Conservation (phyloP, 2,113 vertebrate species). For the Melanerpes formicivorus region DNA sequence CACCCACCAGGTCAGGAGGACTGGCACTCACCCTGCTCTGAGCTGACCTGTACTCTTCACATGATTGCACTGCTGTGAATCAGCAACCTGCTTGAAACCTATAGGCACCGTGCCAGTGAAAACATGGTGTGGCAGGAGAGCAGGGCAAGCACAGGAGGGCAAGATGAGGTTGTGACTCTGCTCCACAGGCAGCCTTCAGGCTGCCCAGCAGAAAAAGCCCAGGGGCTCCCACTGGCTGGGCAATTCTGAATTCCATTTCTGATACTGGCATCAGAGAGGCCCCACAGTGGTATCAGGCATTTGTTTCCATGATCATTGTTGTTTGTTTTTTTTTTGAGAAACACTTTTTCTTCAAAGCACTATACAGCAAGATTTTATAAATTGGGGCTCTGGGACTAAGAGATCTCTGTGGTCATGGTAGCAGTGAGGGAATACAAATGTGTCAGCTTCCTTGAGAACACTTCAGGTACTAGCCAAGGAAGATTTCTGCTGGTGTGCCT, state of each 20-base stretch:
- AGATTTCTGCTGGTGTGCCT: neutral
- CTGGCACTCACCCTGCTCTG: neutral
- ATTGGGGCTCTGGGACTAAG: conserved; percentile 10
- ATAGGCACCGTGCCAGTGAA: neutral
- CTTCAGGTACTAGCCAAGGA: neutral
- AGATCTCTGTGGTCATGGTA: conserved; percentile 3
- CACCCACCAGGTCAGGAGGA: fast-evolving
- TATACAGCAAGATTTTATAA: conserved; percentile 1
- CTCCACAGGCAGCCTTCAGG: neutral
- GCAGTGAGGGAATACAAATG: conserved; percentile 45
- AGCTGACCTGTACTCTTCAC: neutral
- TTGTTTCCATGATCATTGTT: neutral
- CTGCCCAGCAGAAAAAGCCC: neutral
- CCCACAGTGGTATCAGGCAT: neutral
- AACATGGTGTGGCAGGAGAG: neutral
- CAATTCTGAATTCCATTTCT: neutral
- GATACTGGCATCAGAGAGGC: neutral
- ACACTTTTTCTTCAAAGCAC: neutral
- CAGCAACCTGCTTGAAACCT: neutral
- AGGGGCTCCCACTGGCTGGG: neutral
- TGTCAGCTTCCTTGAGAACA: conserved; percentile 7
- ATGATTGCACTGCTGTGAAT: fast-evolving
- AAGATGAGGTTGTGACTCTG: neutral
- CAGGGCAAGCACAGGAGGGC: fast-evolving
- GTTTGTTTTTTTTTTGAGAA: neutral